phyloP scores from a whole-genome alignment of 64 coral and sea anemone genomes.

The Actinia tenebrosa region DNA sequence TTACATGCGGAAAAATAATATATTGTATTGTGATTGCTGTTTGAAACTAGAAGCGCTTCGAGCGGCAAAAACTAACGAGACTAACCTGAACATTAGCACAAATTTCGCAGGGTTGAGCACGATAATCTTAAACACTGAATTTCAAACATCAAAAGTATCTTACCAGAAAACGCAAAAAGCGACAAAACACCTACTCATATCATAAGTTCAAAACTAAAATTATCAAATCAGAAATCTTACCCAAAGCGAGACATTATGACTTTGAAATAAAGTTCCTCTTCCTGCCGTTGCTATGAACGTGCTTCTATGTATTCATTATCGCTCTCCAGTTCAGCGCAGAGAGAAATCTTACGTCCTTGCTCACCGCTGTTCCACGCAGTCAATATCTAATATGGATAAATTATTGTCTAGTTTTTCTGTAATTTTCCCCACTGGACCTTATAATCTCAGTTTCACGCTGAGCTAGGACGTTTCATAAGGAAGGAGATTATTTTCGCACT shows the following conservation, averaged over 20 bases:
- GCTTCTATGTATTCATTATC: neutral
- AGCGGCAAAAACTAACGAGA: neutral
- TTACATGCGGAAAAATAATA: neutral
- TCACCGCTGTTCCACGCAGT: neutral
- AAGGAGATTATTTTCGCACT: neutral
- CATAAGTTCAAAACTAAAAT: neutral
- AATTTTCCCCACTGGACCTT: neutral
- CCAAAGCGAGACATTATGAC: neutral
- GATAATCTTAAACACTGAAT: neutral
- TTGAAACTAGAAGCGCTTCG: neutral
- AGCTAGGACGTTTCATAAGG: neutral
- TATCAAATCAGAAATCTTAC: constrained; percentile 4
- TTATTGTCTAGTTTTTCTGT: neutral
- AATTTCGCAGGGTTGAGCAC: neutral
- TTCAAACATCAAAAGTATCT: neutral
- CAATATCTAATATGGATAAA: neutral
- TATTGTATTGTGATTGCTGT: neutral
- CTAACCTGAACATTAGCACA: neutral
- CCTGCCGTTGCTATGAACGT: neutral
- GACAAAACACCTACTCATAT: neutral
- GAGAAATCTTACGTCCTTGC: neutral
- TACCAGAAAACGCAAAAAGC: neutral
- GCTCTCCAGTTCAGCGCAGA: neutral
- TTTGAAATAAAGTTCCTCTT: neutral
- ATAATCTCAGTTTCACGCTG: neutral